Percentiles rank a stretch among this genome's conserved stretches.
These are phyloP conservation scores for Heliconius aoede DNA, from an alignment of 2,888 invertebrate genomes.

Conservation along the genomic window DNA sequence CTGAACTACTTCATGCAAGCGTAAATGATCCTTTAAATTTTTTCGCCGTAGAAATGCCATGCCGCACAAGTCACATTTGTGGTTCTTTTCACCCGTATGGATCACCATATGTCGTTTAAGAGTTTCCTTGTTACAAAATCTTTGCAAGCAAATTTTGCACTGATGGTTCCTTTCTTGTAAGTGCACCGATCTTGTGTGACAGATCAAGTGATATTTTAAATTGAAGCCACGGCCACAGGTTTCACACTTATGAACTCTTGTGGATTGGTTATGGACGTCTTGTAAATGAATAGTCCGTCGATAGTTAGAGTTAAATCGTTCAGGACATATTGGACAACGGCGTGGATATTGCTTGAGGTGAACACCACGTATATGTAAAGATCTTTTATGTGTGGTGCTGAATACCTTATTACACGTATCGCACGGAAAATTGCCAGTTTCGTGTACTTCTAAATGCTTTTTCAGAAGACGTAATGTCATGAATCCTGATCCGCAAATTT, in stretches of 20 bases:
- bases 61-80: slow-evolving; percentile 81
- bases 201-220: slow-evolving; percentile 74
- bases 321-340: slow-evolving; percentile 76
- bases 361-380: slow-evolving; percentile 72
- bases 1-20: slow-evolving; percentile 68
- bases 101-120: slow-evolving; percentile 83
- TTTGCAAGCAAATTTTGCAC: slow-evolving; percentile 80
- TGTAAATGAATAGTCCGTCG: slow-evolving; percentile 76
- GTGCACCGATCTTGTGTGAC: slow-evolving; percentile 75
- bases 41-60: slow-evolving; percentile 78
- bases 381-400: slow-evolving; percentile 71
- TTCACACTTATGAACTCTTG: slow-evolving; percentile 76
- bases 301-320: slow-evolving; percentile 77
- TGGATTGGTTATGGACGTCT: slow-evolving; percentile 76
- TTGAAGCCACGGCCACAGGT: slow-evolving; percentile 76
- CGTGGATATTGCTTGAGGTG: slow-evolving; percentile 74
- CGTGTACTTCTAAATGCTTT: slow-evolving; percentile 77
- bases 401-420: slow-evolving; percentile 74
- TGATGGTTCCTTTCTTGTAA: slow-evolving; percentile 79
- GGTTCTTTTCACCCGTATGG: slow-evolving; percentile 82
- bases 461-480: slow-evolving; percentile 75
- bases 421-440: slow-evolving; percentile 73
- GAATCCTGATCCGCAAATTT: slow-evolving; percentile 76
- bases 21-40: slow-evolving; percentile 75
- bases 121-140: slow-evolving; percentile 82